These are phyloP conservation scores for Vanessa atalanta DNA, from an alignment of 1,140 invertebrate genomes.

Conservation along the genomic window DNA sequence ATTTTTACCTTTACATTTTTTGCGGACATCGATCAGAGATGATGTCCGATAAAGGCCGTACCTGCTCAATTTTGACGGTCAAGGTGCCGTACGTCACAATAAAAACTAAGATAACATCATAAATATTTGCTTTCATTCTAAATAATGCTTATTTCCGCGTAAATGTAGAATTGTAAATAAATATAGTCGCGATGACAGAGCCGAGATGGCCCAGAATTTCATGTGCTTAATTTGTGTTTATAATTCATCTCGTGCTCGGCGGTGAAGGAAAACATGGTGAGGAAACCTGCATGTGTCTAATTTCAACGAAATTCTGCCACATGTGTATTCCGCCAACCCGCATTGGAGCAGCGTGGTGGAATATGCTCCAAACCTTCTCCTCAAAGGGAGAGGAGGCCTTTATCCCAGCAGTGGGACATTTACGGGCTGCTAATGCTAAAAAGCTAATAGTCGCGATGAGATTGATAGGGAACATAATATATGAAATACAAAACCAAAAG, in stretches of 20 bases:
- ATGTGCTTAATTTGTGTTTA: too few species aligned
- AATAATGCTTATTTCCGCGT: slow-evolving; percentile 68
- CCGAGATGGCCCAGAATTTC: too few species aligned
- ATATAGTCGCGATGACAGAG: not conserved
- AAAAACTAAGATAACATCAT: slow-evolving; percentile 65
- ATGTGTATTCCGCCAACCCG: too few species aligned
- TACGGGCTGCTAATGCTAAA: too few species aligned
- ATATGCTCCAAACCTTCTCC: too few species aligned
- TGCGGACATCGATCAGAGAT: slow-evolving; percentile 58
- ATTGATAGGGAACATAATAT: not conserved
- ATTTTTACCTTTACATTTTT: slow-evolving; percentile 70
- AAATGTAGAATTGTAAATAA: slow-evolving; percentile 36
- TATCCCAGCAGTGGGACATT: too few species aligned
- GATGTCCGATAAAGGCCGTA: slow-evolving; percentile 65
- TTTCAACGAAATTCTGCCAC: too few species aligned
- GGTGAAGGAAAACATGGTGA: too few species aligned
- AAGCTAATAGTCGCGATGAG: not conserved
- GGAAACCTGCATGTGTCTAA: too few species aligned
- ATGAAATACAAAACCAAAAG: not conserved
- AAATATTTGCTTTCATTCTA: slow-evolving; percentile 15
- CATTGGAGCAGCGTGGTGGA: too few species aligned
- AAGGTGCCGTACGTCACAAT: slow-evolving; percentile 76
- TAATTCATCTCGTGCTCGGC: too few species aligned
- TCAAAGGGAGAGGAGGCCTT: too few species aligned
- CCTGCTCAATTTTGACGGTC: slow-evolving; percentile 74